These are phyloP conservation scores for Polietes domitor DNA, from an alignment of 2,888 invertebrate genomes.

Conservation along the genomic window DNA sequence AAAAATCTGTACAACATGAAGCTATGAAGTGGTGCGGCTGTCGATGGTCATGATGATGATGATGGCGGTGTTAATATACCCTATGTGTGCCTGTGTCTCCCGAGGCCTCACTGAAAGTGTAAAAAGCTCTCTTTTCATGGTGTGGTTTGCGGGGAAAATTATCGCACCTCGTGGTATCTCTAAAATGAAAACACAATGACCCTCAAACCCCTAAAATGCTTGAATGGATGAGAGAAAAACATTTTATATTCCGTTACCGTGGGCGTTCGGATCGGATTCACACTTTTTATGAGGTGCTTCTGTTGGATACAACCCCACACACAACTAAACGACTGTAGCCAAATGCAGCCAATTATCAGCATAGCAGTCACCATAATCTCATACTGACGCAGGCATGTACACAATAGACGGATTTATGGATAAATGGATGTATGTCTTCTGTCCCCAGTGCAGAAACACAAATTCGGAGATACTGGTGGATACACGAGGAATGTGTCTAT, in stretches of 20 bases:
- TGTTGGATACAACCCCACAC: too few relatives aligned
- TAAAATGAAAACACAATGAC: too few relatives aligned
- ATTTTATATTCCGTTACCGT: not conserved
- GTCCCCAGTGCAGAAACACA: too few relatives aligned
- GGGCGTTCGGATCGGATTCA: not conserved
- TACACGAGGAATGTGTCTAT: too few relatives aligned
- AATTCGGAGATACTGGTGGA: too few relatives aligned
- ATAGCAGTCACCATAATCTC: conserved; percentile 25
- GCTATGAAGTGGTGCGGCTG: too few relatives aligned
- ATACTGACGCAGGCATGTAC: not conserved
- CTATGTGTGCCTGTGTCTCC: conserved; percentile 33
- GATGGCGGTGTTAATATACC: not conserved
- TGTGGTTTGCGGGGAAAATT: conserved; percentile 26
- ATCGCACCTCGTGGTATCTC: conserved; percentile 8
- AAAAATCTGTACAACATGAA: not conserved
- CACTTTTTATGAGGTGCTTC: not conserved
- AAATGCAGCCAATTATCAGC: conserved; percentile 4
- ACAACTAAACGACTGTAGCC: conserved; percentile 17
- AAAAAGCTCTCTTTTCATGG: conserved; percentile 47
- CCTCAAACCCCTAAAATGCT: not conserved
- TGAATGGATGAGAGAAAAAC: not conserved
- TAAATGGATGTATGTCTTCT: not conserved
- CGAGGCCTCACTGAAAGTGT: conserved; percentile 59
- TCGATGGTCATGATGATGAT: too few relatives aligned
- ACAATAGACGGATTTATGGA: not conserved